Evolutionary conservation across 2,888 invertebrate species (phyloP).

Genomic region (Ametastegia equiseti): DNA sequence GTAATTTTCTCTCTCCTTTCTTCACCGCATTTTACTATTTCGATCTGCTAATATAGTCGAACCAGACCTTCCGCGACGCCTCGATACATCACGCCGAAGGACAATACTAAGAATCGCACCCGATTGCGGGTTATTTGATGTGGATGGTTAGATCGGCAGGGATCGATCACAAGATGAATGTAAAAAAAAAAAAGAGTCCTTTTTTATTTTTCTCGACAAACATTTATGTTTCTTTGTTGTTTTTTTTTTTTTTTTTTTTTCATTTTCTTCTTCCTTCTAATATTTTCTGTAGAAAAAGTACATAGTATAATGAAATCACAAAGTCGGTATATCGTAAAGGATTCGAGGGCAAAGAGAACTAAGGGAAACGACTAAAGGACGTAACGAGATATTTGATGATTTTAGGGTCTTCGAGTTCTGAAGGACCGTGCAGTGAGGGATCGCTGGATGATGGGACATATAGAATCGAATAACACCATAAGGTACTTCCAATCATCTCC

Average conservation of each 20-base stretch:
- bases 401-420: background rate
- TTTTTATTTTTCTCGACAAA: constrained; percentile 1
- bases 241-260: background rate
- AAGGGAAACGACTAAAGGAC: background rate
- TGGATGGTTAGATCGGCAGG: constrained; percentile 9
- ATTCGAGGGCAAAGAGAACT: constrained; percentile 1
- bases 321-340: constrained; percentile 21
- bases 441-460: background rate
- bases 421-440: constrained; percentile 5
- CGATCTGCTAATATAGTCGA: constrained; percentile 26
- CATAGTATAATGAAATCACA: background rate
- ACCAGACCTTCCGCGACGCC: constrained; percentile 40
- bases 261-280: background rate
- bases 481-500: constrained; percentile 30
- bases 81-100: constrained; percentile 61
- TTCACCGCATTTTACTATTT: constrained; percentile 26
- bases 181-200: background rate
- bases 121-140: constrained; percentile 51
- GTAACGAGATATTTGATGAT: constrained; percentile 34
- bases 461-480: background rate
- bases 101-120: constrained; percentile 52
- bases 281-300: background rate
- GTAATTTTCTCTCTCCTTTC: background rate
- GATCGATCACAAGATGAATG: constrained; percentile 33
- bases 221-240: background rate